Evolutionary conservation across 2,888 invertebrate species (phyloP).

Genomic region (Caenorhabditis afra): DNA sequence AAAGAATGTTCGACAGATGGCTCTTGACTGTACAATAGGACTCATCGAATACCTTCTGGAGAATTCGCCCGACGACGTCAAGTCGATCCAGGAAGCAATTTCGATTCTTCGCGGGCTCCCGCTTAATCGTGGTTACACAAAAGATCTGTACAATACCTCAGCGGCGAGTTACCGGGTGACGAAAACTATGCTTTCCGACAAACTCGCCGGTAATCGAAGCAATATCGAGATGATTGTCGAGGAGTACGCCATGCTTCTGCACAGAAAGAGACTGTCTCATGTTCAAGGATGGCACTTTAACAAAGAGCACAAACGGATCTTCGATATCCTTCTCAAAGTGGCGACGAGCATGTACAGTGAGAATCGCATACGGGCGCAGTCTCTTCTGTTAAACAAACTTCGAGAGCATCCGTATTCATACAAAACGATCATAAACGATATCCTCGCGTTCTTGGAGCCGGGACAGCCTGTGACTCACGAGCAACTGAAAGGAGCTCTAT

Average conservation of each 20-base stretch:
- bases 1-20: conserved; percentile 56
- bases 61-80: conserved; percentile 64
- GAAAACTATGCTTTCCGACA: conserved; percentile 62
- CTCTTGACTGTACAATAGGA: conserved; percentile 44
- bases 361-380: conserved; percentile 68
- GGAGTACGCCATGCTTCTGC: conserved; percentile 60
- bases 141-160: conserved; percentile 55
- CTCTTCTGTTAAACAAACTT: conserved; percentile 56
- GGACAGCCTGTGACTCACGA: conserved; percentile 85
- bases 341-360: conserved; percentile 86
- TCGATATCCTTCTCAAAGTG: conserved; percentile 85
- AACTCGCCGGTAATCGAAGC: conserved; percentile 58
- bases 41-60: conserved; percentile 60
- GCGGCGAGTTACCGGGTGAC: conserved; percentile 61
- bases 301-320: conserved; percentile 84
- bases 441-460: conserved; percentile 83
- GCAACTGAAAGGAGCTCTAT: conserved; percentile 88
- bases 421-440: conserved; percentile 85
- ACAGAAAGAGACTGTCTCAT: conserved; percentile 81
- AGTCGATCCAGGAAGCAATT: conserved; percentile 63
- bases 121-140: conserved; percentile 63
- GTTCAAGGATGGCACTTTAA: conserved; percentile 83
- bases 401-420: conserved; percentile 86
- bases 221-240: conserved; percentile 68
- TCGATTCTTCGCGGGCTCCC: conserved; percentile 62